Base-by-base conservation (phyloP, 2,888 invertebrate genomes). In the Automeris io region DNA sequence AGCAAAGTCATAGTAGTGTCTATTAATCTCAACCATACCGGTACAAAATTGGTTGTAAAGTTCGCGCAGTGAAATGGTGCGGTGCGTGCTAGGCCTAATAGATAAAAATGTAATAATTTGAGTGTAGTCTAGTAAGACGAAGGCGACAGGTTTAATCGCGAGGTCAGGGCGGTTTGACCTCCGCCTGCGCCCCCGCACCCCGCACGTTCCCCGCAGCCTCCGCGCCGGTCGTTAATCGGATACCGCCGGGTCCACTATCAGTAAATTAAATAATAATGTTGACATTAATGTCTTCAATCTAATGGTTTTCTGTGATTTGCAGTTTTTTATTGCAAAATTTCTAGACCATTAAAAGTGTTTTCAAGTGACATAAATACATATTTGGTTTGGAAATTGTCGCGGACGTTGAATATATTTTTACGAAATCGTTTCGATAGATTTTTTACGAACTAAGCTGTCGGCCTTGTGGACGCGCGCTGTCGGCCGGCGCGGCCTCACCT, bases 211-310 rank as follows among this genome's bases (percentile, higher is more conserved):
- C 7, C 22, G 22, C 22, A 26, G 5, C 26, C 26, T 26, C 16
- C 13, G 16, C n/a, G 16, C n/a, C 1, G n/a, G 3, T 7, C 16
- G 16, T 29, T 29, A 29, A 29, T 29, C 6, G 3, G n/a, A 4
- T 22, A 18, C 11, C 12, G 18, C n/a, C 29, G n/a, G 11, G 31
- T 12, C 24, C 7, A 18, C 26, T 7, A 37, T 18, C 31, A 37
- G 47, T 49, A 52, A 49, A 55, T 47, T 49, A 43, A 41, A 46
- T 40, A 32, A 41, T 43, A 51, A 50, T 44, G 46, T 43, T 36
- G 33, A 46, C 49, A 49, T 53, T 42, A 57, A 52, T 60, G 54
- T 54, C 49, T 49, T 40, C 12, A 22, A 46, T 43, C 45, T 51
- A 57, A 51, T 51, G 43, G 36, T 42, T 41, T 42, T 45, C 39